Conservation (phyloP, 1,140 invertebrate species). For the Hypsibius dujardini region DNA sequence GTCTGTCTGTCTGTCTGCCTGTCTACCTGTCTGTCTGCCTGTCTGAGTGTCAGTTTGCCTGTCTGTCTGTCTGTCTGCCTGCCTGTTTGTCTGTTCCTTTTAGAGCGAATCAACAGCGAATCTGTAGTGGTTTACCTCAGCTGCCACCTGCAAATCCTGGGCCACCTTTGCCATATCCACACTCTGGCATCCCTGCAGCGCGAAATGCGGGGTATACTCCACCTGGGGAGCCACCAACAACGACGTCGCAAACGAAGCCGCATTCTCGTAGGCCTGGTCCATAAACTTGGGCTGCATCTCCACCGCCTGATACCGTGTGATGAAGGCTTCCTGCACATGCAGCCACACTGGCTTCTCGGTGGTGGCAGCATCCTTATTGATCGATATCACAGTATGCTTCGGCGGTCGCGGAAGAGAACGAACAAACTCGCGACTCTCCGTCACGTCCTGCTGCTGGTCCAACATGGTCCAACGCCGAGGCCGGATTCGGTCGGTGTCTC, state of each 20-base stretch:
- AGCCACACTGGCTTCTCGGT: constrained; percentile 23
- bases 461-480: background rate
- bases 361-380: background rate
- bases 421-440: constrained; percentile 26
- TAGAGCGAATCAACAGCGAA: background rate
- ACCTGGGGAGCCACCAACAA: constrained; percentile 46
- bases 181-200: constrained; percentile 43
- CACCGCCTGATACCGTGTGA: constrained; percentile 14
- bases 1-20: too few species aligned
- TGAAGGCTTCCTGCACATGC: constrained; percentile 20
- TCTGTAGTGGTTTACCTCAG: constrained; percentile 31
- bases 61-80: too few species aligned
- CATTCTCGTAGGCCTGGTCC: constrained; percentile 16
- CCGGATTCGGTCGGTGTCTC: background rate
- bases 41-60: background rate
- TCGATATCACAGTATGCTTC: constrained; percentile 25
- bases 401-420: constrained; percentile 28
- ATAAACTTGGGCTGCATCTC: constrained; percentile 9
- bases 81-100: background rate
- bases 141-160: constrained; percentile 37
- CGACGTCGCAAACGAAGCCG: constrained; percentile 34
- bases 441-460: background rate
- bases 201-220: constrained; percentile 56
- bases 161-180: constrained; percentile 31
- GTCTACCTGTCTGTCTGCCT: background rate